Conservation (phyloP, 2,888 invertebrate genomes). For the Macroteleia sp. region DNA sequence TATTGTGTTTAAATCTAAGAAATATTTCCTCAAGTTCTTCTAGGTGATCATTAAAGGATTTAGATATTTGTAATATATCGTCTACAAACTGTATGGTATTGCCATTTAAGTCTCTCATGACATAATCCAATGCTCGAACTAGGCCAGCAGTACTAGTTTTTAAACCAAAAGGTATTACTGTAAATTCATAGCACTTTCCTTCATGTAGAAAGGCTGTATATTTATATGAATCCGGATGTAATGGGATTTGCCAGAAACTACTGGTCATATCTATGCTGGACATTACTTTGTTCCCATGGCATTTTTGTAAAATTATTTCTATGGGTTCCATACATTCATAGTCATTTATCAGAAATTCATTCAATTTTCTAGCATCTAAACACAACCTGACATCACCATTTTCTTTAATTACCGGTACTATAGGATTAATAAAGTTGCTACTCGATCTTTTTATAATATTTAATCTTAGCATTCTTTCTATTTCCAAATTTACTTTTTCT, state of each 20-base stretch:
- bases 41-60: conserved; percentile 1
- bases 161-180: conserved; percentile 7
- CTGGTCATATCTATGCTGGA: not conserved
- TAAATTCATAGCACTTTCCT: conserved; percentile 19
- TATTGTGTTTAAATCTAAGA: conserved; percentile 1
- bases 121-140: not conserved
- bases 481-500: not conserved
- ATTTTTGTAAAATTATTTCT: not conserved
- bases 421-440: not conserved
- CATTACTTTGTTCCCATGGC: not conserved
- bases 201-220: conserved; percentile 11
- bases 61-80: conserved; percentile 4
- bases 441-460: not conserved
- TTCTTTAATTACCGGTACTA: conserved; percentile 1
- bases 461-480: not conserved
- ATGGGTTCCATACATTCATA: conserved; percentile 1
- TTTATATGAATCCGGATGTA: not conserved
- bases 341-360: conserved; percentile 2
- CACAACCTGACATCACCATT: conserved; percentile 1
- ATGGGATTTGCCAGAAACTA: conserved; percentile 8
- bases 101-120: not conserved
- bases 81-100: not conserved
- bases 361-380: conserved; percentile 4
- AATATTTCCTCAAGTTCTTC: conserved; percentile 1
- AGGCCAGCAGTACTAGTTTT: conserved; percentile 18